Base-by-base conservation (phyloP, 2,888 invertebrate species). In the Lacanobia oleracea region DNA sequence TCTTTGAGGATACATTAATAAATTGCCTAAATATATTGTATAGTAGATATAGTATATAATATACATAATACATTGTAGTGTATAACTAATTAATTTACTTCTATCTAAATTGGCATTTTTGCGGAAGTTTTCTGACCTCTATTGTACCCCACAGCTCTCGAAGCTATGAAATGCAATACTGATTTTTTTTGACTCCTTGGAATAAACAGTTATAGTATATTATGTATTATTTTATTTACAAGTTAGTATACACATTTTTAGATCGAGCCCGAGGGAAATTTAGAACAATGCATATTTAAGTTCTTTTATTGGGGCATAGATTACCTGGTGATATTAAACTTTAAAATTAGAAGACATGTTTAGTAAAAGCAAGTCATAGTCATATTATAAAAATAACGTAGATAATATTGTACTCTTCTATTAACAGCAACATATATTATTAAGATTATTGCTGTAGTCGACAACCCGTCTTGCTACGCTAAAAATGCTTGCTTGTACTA, bases 401-500 rank as follows among this genome's bases (percentile, higher is more conserved):
- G 16, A 63, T 59, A 65, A 68, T 74, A 74, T 83, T 83, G 84
- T 83, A 84, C 79, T 79, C 68, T 69, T 56, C 23, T 70, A 64
- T 45, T 67, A 62, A 61, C 61, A 74, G 62, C 68, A 83, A 76
- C 43, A 63, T 56, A 63, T 56, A 56, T 45, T 23, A 69, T 45
- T 33, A 69, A 62, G 16, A 60, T 83, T 72, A 77, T 78, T 77
- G 79, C 82, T 72, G 59, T 72, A 40, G 21, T 67, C 62, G n/a
- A 61, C 68, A 73, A 75, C 68, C 53, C 56, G 59, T 61, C 43
- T 62, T 48, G 54, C 50, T 67, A 67, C 51, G 62, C 74, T 83
- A 76, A 71, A 78, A 75, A 82, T 79, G 77, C 68, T 69, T 64
- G 66, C 65, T 81, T 83, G 83, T 83, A 83, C 72, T 83, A 57